phyloP scores from a whole-genome alignment of 2,888 invertebrate species.

The Pherbina coryleti region DNA sequence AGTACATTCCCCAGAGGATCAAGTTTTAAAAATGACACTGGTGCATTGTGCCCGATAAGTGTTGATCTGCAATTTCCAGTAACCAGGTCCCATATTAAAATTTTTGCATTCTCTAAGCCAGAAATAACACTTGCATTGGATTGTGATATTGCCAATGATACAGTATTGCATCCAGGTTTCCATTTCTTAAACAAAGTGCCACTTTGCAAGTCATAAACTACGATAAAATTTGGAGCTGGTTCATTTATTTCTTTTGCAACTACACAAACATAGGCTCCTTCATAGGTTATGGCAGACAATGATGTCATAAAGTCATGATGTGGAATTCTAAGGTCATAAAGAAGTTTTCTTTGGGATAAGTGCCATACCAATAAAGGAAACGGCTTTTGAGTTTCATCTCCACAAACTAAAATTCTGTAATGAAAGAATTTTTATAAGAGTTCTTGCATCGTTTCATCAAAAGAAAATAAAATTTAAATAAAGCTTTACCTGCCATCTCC shows the following conservation, averaged over 20 bases:
- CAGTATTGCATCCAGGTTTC: conserved; percentile 88
- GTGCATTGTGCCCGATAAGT: conserved; percentile 83
- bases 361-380: conserved; percentile 93
- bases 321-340: conserved; percentile 88
- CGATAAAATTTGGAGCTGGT: conserved; percentile 88
- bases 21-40: conserved; percentile 80
- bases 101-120: conserved; percentile 84
- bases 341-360: conserved; percentile 83
- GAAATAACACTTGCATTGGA: conserved; percentile 86
- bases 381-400: conserved; percentile 93
- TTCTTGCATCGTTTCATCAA: not conserved
- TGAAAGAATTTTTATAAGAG: conserved; percentile 15
- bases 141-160: conserved; percentile 88
- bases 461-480: not conserved
- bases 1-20: conserved; percentile 81
- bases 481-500: conserved; percentile 82
- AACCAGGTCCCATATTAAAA: conserved; percentile 88
- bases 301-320: conserved; percentile 90
- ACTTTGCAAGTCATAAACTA: conserved; percentile 90
- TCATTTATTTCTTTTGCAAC: conserved; percentile 80
- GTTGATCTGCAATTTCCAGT: conserved; percentile 86
- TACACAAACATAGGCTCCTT: conserved; percentile 83
- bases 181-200: conserved; percentile 93
- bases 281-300: conserved; percentile 86
- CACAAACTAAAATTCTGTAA: conserved; percentile 84